phyloP scores from a whole-genome alignment of 2,113 vertebrate genomes.

The Podilymbus podiceps region DNA sequence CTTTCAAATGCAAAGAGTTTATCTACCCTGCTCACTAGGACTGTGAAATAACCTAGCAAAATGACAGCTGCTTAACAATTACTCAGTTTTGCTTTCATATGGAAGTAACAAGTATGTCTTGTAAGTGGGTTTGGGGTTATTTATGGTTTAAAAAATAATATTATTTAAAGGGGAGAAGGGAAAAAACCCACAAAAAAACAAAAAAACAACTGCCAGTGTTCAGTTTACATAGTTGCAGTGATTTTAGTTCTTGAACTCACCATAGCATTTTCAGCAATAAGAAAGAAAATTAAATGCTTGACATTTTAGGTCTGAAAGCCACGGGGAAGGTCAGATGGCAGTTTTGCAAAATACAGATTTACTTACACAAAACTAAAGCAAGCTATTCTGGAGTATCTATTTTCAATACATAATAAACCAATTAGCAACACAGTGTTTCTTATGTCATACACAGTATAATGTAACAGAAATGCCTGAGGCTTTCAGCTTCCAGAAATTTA shows the following conservation, averaged over 20 bases:
- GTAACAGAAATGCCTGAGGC: neutral
- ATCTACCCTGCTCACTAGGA: neutral
- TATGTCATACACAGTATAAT: neutral
- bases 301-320: neutral
- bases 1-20: neutral
- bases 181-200: no score
- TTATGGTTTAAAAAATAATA: neutral
- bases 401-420: neutral
- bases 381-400: neutral
- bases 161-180: neutral
- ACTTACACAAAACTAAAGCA: neutral
- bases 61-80: neutral
- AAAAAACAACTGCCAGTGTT: neutral
- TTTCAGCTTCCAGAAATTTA: neutral
- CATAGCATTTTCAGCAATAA: neutral
- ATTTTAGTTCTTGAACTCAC: neutral
- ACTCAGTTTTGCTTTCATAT: neutral
- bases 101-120: neutral
- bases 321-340: neutral
- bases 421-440: neutral
- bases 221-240: neutral
- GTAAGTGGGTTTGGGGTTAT: rapidly evolving
- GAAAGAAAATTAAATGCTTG: neutral
- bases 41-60: neutral
- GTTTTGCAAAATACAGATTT: neutral